Conservation (phyloP, 2,113 vertebrate species). For the Poeciliopsis prolifica region DNA sequence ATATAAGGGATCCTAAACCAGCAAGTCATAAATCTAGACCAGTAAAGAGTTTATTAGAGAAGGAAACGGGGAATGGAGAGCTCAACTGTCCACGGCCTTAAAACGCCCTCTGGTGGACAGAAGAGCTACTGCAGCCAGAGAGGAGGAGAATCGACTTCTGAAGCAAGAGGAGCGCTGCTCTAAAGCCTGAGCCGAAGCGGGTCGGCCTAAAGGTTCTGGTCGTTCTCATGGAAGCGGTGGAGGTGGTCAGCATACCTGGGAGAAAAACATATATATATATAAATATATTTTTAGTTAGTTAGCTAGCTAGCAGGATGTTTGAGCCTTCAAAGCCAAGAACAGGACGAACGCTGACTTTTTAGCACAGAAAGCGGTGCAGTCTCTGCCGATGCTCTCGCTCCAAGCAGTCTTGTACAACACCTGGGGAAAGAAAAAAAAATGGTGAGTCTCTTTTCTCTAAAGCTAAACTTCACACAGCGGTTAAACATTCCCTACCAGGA, state of each 20-base stretch:
- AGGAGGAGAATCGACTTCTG: not conserved
- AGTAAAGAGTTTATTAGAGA: constrained; percentile 4
- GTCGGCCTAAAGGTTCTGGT: constrained; percentile 74
- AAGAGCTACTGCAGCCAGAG: constrained; percentile 26
- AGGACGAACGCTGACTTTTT: constrained; percentile 83
- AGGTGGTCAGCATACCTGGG: constrained; percentile 92
- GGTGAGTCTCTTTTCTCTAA: not conserved
- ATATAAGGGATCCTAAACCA: not conserved
- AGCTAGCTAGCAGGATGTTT: no score
- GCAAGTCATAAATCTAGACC: not conserved
- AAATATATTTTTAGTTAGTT: no score
- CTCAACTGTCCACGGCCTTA: not conserved
- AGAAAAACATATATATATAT: not conserved
- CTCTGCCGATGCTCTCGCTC: constrained; percentile 91
- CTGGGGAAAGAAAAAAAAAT: constrained; percentile 62
- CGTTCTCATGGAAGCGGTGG: constrained; percentile 92
- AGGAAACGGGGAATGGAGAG: not conserved
- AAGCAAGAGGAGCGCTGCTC: not conserved
- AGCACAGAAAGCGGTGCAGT: constrained; percentile 90
- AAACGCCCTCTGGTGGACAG: constrained; percentile 49
- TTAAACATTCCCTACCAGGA: constrained; percentile 53
- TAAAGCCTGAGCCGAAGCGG: constrained; percentile 33
- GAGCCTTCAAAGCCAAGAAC: not conserved
- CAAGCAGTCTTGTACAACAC: constrained; percentile 96
- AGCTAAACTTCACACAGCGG: not conserved